Evolutionary conservation across 2,888 invertebrate genomes (phyloP), one percentile per base, ranked within the genome.

Genomic region (Disparrhopalites patrizii): DNA sequence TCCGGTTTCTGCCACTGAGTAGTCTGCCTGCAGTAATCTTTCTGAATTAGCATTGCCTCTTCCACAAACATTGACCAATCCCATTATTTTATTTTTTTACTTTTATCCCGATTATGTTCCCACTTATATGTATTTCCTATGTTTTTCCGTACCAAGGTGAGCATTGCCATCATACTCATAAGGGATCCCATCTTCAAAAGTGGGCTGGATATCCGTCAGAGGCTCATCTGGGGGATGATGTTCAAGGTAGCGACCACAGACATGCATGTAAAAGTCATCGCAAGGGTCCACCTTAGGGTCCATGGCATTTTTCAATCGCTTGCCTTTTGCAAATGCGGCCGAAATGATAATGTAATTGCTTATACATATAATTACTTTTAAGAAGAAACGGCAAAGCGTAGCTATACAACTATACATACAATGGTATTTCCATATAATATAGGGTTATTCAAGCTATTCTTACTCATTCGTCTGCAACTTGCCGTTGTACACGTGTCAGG

Each of bases 221-320:
- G 25, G 10, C 5, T 10, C 3, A 13, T 1, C 2, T 5, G 55
- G n/a, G 15, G n/a, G 27, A 10, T 52, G 28, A 7, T 40, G 7
- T 1, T 33, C 33, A 5, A 68, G 28, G 28, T 55, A 63, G 18
- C 30, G 40, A 7, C 70, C 70, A 51, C 70, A 70, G 13, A 67
- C 56, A 50, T 67, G 63, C 5, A 55, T 33, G 20, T 70, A 68
- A 64, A 70, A 70, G 36, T 70, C 47, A 3, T 68, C 68, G 31
- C 70, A 70, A 3, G 70, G 70, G 20, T 67, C 15, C 1, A 57
- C 55, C 1, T 5, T 20, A 4, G 20, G 10, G 20, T 70, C 61
- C 66, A 70, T 68, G 8, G 68, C 65, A 5, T 55, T 62, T 13
- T 43, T 58, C 18, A 70, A 38, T 65, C 70, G 67, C 13, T 51